Evolutionary conservation across 2,113 vertebrate genomes (phyloP), one percentile per base, ranked within the genome.

Genomic region (Stigmatopora argus): DNA sequence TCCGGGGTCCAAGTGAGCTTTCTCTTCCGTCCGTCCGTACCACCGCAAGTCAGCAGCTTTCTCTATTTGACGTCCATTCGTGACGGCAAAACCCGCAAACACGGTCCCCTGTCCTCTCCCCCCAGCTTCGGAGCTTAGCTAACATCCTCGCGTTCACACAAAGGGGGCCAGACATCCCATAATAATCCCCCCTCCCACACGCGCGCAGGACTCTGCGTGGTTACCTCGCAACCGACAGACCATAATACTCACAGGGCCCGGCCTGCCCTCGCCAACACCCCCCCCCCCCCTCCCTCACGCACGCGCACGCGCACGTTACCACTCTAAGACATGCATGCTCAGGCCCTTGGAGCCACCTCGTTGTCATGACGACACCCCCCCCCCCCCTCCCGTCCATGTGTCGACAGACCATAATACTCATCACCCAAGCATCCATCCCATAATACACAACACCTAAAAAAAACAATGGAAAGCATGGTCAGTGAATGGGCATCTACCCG

Each of bases 141-240:
- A 85, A 89, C 85, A 76, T 86, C 89, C 83, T 90, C 90, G 86
- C 90, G 87, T 85, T 90, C 89, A 92, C 90, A 92, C 90, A 92
- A 91, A 92, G 88, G 89, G 89, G 90, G 89, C 53, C 85, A 91
- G 90, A 89, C 91, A 92, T 93, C 92, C 92, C 92, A 92, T 92
- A 92, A 92, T 92, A 92, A 90, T 87, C 88, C 83, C 74, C 79
- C 83, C 58, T 83, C 88, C 88, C 89, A 89, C 89, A 89, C 89
- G 80, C 87, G 74, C 84, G 85, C 88, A 89, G 85, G 89, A 91
- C 91, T 92, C 91, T 90, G 90, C 90, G 90, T 88, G 89, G 90
- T 91, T 91, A 91, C 91, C 89, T 89, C 89, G 89, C 90, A 91
- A 92, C 91, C 84, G 89, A 89, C 91, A 92, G 90, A 90, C 91